phyloP scores from a whole-genome alignment of 1,140 invertebrate genomes.

The Drosophila burlai region DNA sequence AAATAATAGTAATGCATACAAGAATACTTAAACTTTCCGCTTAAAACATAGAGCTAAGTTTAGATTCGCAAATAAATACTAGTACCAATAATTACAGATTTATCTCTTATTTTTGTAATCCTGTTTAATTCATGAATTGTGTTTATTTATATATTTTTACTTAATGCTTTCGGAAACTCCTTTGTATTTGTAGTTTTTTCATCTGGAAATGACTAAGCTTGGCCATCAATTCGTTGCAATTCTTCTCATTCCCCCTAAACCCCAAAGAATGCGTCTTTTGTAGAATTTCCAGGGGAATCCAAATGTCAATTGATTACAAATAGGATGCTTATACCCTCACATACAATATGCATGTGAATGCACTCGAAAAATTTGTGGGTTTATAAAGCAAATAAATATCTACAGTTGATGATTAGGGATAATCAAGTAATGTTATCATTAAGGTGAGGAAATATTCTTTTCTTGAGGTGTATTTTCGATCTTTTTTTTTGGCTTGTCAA shows the following conservation, averaged over 20 bases:
- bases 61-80: background rate
- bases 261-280: background rate
- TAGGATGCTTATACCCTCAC: slow-evolving; percentile 8
- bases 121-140: background rate
- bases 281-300: slow-evolving; percentile 17
- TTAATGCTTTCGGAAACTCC: background rate
- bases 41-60: background rate
- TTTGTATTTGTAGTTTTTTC: background rate
- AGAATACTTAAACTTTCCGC: background rate
- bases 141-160: background rate
- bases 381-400: no score
- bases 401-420: no score
- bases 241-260: no score
- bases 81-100: background rate
- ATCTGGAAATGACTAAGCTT: background rate
- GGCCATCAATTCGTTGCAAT: background rate
- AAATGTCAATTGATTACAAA: slow-evolving; percentile 53
- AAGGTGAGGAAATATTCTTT: background rate
- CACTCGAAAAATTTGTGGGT: background rate
- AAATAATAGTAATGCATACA: background rate
- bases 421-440: no score
- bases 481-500: background rate
- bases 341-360: background rate
- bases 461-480: background rate
- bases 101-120: background rate